These are phyloP conservation scores for Noctuana brunneofusca DNA, from an alignment of 2,888 invertebrate species.

Conservation along the genomic window DNA sequence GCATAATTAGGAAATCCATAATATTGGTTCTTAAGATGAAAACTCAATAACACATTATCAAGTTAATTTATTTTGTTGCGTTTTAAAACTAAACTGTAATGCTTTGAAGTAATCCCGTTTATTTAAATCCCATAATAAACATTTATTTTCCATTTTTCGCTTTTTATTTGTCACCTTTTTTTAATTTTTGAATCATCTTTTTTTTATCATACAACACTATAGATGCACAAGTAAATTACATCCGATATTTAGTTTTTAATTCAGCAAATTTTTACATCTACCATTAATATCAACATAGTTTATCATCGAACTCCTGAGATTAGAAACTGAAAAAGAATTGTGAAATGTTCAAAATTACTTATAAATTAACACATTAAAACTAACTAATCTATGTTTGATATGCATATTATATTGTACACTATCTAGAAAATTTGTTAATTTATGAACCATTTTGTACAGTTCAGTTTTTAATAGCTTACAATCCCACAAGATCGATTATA, in stretches of 20 bases:
- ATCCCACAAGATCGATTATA: too few relatives aligned
- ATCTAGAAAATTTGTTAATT: slow-evolving; percentile 24
- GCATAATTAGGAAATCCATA: not conserved
- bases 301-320: too few relatives aligned
- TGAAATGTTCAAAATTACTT: too few relatives aligned
- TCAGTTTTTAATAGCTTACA: too few relatives aligned
- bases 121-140: slow-evolving; percentile 72
- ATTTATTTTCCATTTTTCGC: slow-evolving; percentile 65
- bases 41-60: not conserved
- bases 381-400: too few relatives aligned
- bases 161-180: slow-evolving; percentile 38
- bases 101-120: slow-evolving; percentile 61
- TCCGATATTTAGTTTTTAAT: not conserved
- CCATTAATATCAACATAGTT: too few relatives aligned
- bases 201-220: not conserved
- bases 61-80: slow-evolving; percentile 35
- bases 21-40: not conserved
- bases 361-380: too few relatives aligned
- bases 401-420: too few relatives aligned
- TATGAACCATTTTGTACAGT: not conserved
- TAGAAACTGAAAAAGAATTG: too few relatives aligned
- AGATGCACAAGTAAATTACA: not conserved
- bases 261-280: too few relatives aligned
- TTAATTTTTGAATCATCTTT: slow-evolving; percentile 1
- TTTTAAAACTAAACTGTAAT: slow-evolving; percentile 47